Percentiles rank a stretch among this genome's conserved stretches.
Conservation (phyloP, 1,140 invertebrate genomes). For the Rhopalosiphum padi region DNA sequence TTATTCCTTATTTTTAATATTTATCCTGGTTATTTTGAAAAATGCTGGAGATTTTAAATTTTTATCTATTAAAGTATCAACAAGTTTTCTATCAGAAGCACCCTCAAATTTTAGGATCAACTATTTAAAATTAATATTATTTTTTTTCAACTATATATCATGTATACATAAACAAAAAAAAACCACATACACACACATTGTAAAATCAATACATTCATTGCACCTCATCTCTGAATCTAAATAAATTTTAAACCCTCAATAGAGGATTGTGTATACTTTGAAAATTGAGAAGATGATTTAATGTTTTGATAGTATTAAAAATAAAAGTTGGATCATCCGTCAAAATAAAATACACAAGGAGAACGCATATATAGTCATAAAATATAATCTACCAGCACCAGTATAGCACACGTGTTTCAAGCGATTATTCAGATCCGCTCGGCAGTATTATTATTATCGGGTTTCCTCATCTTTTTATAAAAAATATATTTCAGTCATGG, state of each 20-base stretch:
- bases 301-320: conserved; percentile 6
- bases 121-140: no score
- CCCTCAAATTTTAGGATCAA: no score
- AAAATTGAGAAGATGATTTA: neutral
- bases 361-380: neutral
- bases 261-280: neutral
- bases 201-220: no score
- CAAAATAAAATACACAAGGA: neutral
- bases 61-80: no score
- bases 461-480: neutral
- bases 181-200: no score
- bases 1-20: no score
- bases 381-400: neutral
- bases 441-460: neutral
- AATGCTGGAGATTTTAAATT: no score
- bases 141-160: no score
- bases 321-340: neutral
- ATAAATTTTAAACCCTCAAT: neutral
- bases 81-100: no score
- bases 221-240: neutral
- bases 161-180: no score
- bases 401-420: neutral
- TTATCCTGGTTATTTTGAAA: no score
- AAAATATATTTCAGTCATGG: neutral
- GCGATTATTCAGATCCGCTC: neutral